Percentiles rank a stretch among this genome's conserved stretches.
Conservation (phyloP, 2,888 invertebrate species). For the Synanthedon andrenaeformis region DNA sequence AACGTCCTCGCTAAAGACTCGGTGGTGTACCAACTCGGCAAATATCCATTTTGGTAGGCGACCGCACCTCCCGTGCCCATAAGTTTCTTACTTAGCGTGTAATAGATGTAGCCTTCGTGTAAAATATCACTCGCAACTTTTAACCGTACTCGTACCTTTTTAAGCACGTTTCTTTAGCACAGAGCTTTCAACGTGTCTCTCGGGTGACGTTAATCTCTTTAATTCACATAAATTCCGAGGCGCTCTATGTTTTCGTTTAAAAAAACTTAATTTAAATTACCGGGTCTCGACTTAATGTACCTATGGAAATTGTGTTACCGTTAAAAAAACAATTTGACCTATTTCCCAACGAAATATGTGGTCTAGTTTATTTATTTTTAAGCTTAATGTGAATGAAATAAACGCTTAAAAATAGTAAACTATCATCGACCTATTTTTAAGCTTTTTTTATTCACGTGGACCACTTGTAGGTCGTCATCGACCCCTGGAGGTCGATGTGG, state of each 20-base stretch:
- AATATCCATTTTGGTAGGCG: conserved; percentile 32
- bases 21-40: conserved; percentile 25
- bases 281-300: not conserved
- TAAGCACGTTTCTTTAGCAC: not conserved
- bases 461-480: too few relatives aligned
- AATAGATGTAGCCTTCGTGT: conserved; percentile 9
- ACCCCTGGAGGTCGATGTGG: too few relatives aligned
- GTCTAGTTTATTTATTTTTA: too few relatives aligned
- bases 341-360: too few relatives aligned
- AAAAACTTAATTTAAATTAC: not conserved
- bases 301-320: not conserved
- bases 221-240: not conserved
- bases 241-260: not conserved
- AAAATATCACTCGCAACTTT: conserved; percentile 4
- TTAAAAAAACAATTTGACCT: too few relatives aligned
- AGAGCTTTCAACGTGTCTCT: not conserved
- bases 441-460: too few relatives aligned
- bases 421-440: too few relatives aligned
- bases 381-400: too few relatives aligned
- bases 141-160: not conserved
- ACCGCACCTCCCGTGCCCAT: conserved; percentile 5
- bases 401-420: too few relatives aligned
- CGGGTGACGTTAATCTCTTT: not conserved
- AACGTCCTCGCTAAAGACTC: conserved; percentile 14
- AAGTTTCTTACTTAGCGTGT: conserved; percentile 19